Percentiles rank a stretch among this genome's conserved stretches.
Conservation (phyloP, 2,797 vertebrate species). For the Harpagifer antarcticus region DNA sequence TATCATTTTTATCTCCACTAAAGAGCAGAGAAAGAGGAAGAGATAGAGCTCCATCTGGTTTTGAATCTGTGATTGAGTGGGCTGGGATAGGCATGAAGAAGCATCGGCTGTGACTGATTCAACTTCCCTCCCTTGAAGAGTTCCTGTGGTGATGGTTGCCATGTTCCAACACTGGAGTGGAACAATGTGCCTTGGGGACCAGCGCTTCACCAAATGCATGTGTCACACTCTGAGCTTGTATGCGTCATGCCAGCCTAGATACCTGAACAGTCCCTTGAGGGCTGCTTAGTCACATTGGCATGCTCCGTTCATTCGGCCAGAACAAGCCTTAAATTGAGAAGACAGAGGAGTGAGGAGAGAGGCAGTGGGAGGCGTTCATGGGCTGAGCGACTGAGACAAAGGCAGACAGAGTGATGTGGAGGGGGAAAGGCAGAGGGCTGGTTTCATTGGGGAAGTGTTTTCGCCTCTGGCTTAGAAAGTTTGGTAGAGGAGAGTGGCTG, state of each 20-base stretch:
- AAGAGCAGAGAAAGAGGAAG: neutral
- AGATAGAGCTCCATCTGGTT: conserved; percentile 61
- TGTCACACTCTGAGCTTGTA: conserved; percentile 83
- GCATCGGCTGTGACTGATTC: conserved; percentile 76
- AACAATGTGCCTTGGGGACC: conserved; percentile 74
- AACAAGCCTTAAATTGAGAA: conserved; percentile 83
- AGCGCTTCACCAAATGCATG: conserved; percentile 84
- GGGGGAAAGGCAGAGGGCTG: conserved; percentile 46
- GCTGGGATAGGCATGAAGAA: conserved; percentile 67
- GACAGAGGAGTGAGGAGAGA: conserved; percentile 62
- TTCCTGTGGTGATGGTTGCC: conserved; percentile 77
- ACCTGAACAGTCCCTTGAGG: conserved; percentile 81
- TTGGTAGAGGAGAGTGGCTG: conserved; percentile 71
- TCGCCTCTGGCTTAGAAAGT: conserved; percentile 72
- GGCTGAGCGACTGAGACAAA: conserved; percentile 65
- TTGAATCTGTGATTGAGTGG: conserved; percentile 75
- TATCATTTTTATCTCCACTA: conserved; percentile 20
- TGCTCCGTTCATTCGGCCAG: conserved; percentile 63
- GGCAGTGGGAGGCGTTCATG: conserved; percentile 24
- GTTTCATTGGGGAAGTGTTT: conserved; percentile 72
- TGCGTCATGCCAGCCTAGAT: conserved; percentile 76
- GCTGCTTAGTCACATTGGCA: conserved; percentile 74
- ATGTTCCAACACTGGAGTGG: conserved; percentile 73
- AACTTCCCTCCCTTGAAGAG: conserved; percentile 77
- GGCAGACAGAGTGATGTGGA: conserved; percentile 60